Conservation (phyloP, 2,797 vertebrate species). For the Poeciliopsis turneri region DNA sequence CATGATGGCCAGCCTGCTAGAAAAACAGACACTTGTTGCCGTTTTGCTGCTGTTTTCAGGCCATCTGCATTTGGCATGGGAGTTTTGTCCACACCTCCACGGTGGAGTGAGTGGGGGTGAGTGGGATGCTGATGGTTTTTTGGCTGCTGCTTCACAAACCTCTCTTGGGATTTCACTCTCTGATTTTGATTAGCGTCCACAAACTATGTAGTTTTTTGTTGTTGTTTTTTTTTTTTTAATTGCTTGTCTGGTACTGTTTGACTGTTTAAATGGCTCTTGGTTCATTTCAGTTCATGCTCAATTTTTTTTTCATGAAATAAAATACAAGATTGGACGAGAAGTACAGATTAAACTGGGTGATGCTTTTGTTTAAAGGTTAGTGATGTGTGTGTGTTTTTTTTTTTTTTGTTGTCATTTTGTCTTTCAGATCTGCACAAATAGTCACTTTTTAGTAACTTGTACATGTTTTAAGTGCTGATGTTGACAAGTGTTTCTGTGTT, state of each 20-base stretch:
- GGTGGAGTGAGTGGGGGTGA: conserved; percentile 4
- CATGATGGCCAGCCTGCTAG: conserved; percentile 35
- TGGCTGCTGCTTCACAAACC: conserved; percentile 10
- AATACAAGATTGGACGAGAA: not conserved
- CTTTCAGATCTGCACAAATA: not conserved
- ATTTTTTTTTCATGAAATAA: not conserved
- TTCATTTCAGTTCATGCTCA: not conserved
- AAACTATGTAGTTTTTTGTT: not conserved
- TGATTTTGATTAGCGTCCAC: conserved; percentile 7
- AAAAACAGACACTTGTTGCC: conserved; percentile 64
- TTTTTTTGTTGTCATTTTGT: not conserved
- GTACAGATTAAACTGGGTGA: not conserved
- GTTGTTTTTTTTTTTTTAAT: not conserved
- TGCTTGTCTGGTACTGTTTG: not conserved
- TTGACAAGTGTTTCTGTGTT: not conserved
- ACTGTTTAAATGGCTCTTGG: not conserved
- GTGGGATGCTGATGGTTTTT: conserved; percentile 16
- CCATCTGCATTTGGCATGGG: conserved; percentile 47
- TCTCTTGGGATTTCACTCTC: not conserved
- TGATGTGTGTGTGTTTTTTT: not conserved
- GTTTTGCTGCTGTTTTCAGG: conserved; percentile 41
- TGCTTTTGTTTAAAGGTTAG: not conserved
- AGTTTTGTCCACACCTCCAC: conserved; percentile 31
- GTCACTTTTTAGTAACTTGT: not conserved
- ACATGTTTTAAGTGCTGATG: not conserved